Evolutionary conservation across 2,797 vertebrate species (phyloP), one percentile per base, ranked within the genome.

Genomic region (Lophotriccus pileatus): DNA sequence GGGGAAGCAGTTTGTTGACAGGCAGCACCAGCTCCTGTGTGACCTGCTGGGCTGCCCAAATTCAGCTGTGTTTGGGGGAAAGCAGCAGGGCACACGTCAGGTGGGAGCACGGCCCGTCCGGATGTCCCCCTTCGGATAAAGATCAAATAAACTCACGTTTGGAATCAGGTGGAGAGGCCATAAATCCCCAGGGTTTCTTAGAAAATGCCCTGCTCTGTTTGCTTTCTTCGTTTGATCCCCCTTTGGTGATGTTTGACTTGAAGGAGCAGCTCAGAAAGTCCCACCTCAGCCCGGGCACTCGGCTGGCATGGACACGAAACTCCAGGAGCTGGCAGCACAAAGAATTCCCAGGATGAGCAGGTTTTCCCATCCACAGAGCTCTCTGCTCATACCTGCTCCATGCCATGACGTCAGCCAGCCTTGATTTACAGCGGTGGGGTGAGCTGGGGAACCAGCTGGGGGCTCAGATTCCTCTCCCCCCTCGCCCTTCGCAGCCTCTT

Each of bases 111-210:
- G 27, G 69, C 86, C 96, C 93, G 86, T 81, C 77, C 27, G 34
- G 92, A 88, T 20, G 1, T 69, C 73, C 50, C 76, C 74, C 66
- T 78, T 69, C 2, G n/a, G 30, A 32, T 60, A 50, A 59, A 52
- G 53, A 79, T 55, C 20, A 88, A 80, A 77, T 72, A 84, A 77
- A 82, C 74, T 32, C n/a, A n/a, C n/a, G n/a, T n/a, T n/a, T 6
- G 49, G 47, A 28, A 56, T 89, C 77, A 56, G 68, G 28, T 82
- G 83, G 68, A 41, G 77, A 41, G 43, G 78, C 73, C 56, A 23
- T 94, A 92, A 91, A 78, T 81, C 78, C 74, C 49, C 36, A 70
- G 68, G 53, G 76, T 70, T 80, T 92, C 83, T 93, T 62, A 59
- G 80, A 76, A 86, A 82, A 63, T 85, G 87, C 46, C 30, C 53